Base-by-base conservation (phyloP, 2,113 vertebrate genomes). In the Anoplopoma fimbria region DNA sequence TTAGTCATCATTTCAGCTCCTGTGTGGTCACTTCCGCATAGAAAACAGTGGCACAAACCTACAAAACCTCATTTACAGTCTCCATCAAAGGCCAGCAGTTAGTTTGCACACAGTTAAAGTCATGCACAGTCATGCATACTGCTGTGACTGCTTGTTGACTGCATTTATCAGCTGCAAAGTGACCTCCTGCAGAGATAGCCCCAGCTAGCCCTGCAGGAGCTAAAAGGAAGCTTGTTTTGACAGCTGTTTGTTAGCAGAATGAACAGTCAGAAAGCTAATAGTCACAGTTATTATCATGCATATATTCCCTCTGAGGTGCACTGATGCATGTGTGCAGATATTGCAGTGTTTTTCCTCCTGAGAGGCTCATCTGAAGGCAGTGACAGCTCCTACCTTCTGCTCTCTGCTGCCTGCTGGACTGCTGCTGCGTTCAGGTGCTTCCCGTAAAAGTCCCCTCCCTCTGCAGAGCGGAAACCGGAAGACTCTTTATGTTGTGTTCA, bases 11-110 rank as follows among this genome's bases (percentile, higher is more conserved):
- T 23, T 9, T 7, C 47, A 47, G 45, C 45, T 19, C 1, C 15
- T 19, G 45, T 47, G 8, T 71, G 68, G 21, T 63, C 81, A 86
- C 90, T 91, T 91, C 90, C 85, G 90, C 85, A 38, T 80, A 25
- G 33, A 75, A 74, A 83, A 33, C 53, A 31, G 2, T 19, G 36
- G 1, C 9, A 38, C 27, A 4, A 53, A 75, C 29, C 29, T 51
- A 9, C 2, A 49, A 17, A 6, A 45, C 42, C 36, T 0, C 0
- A 8, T 12, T 14, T 17, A 15, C 4, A 0, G 9, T 12, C 31
- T 75, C 40, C 6, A 40, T 7, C 7, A 0, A 13, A 0, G 33
- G 23, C 9, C 19, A 17, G 33, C 3, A 6, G 5, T 12, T 27
- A 7, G 13, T 80, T 29, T 15, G 1, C 4, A 12, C 13, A 31